These are phyloP conservation scores for Dromius quadrimaculatus DNA, from an alignment of 2,888 invertebrate genomes.

Conservation along the genomic window DNA sequence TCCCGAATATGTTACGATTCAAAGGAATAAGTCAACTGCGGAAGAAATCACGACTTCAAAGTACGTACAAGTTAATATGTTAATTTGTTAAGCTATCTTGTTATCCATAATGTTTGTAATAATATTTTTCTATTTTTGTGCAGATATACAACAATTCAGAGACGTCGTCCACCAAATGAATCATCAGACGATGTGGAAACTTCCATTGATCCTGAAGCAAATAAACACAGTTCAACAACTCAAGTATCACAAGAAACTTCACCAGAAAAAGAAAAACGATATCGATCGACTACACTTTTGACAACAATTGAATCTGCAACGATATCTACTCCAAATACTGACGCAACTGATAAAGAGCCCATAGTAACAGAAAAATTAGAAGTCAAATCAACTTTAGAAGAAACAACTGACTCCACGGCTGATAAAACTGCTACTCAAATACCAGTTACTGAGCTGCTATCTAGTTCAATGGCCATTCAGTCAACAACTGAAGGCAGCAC, in stretches of 20 bases:
- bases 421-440: conserved; percentile 5
- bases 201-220: conserved; percentile 3
- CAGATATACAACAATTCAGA: conserved; percentile 63
- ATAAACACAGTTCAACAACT: conserved; percentile 21
- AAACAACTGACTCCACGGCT: conserved; percentile 24
- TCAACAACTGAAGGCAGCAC: conserved; percentile 12
- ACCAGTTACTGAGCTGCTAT: neutral
- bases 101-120: conserved; percentile 36
- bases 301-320: neutral
- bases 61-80: conserved; percentile 62
- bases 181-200: conserved; percentile 33
- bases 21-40: conserved; percentile 69
- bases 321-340: conserved; percentile 6
- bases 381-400: conserved; percentile 17
- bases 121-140: conserved; percentile 26
- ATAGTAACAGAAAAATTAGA: conserved; percentile 25
- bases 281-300: conserved; percentile 18
- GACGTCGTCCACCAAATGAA: conserved; percentile 60
- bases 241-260: conserved; percentile 5
- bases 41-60: conserved; percentile 68
- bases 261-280: conserved; percentile 29
- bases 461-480: neutral
- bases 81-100: neutral
- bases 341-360: conserved; percentile 14
- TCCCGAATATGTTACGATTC: conserved; percentile 75